Conservation (phyloP, 2,113 vertebrate species). For the Marmota flaviventris region DNA sequence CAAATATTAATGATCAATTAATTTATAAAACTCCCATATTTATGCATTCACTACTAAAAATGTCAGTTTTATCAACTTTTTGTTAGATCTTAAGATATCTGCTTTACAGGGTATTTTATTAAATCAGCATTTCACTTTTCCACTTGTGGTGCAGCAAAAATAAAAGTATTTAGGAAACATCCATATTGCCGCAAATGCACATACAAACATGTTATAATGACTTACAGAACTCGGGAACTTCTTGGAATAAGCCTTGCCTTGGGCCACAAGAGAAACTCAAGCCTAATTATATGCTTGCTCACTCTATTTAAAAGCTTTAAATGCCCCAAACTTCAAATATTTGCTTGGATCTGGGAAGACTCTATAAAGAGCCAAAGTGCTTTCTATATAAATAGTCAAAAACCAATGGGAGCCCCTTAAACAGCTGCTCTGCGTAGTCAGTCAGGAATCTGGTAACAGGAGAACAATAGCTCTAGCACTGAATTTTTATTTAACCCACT, state of each 20-base stretch:
- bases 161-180: slow-evolving; percentile 11
- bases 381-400: slow-evolving; percentile 70
- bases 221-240: slow-evolving; percentile 63
- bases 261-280: slow-evolving; percentile 59
- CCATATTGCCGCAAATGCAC: neutral
- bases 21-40: neutral
- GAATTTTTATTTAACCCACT: neutral
- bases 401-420: neutral
- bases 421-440: neutral
- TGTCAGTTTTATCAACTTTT: neutral
- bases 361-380: slow-evolving; percentile 53
- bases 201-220: slow-evolving; percentile 59
- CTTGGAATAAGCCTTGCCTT: slow-evolving; percentile 47
- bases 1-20: neutral
- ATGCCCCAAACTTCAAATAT: slow-evolving; percentile 69
- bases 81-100: neutral
- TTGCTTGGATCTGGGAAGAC: slow-evolving; percentile 60
- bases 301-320: slow-evolving; percentile 62
- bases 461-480: neutral
- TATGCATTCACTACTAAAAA: neutral
- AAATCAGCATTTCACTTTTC: slow-evolving; percentile 20
- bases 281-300: slow-evolving; percentile 72
- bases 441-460: neutral
- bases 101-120: slow-evolving; percentile 11
- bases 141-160: neutral